These are phyloP conservation scores for Premnoplex brunnescens DNA, from an alignment of 2,797 vertebrate species.

Conservation along the genomic window DNA sequence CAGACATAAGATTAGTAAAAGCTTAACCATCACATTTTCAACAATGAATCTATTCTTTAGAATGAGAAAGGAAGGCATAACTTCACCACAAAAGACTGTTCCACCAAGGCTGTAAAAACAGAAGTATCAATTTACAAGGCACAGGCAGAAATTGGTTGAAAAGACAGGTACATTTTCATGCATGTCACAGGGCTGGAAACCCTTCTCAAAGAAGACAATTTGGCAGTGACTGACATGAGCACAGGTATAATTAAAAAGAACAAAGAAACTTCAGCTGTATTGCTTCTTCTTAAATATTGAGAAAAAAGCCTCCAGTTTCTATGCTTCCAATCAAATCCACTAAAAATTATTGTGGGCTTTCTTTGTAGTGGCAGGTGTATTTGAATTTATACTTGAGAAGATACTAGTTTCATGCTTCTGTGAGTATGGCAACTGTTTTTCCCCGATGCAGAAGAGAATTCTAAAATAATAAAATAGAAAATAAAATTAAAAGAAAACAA, in stretches of 20 bases:
- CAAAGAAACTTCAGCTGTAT: not conserved
- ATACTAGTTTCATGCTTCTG: not conserved
- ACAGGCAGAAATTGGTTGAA: conserved; percentile 29
- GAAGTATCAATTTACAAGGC: not conserved
- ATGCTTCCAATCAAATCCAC: not conserved
- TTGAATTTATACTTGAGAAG: not conserved
- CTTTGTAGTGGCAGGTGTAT: not conserved
- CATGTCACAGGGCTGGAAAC: not conserved
- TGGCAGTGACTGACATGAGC: not conserved
- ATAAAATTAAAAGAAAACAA: not conserved
- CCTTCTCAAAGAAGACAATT: not conserved
- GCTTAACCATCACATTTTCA: conserved; percentile 37
- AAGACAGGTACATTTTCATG: conserved; percentile 5
- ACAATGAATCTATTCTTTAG: conserved; percentile 61
- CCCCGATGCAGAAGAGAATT: not conserved
- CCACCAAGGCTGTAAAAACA: conserved; percentile 29
- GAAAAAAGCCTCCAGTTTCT: rapidly evolving
- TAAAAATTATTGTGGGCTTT: not conserved
- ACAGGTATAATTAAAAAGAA: not conserved
- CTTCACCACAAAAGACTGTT: not conserved
- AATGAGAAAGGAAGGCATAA: not conserved
- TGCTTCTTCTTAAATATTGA: not conserved
- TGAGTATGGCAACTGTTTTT: not conserved
- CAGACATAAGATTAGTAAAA: conserved; percentile 56
- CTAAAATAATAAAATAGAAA: not conserved